phyloP scores from a whole-genome alignment of 2,113 vertebrate genomes.

The Podarcis muralis region DNA sequence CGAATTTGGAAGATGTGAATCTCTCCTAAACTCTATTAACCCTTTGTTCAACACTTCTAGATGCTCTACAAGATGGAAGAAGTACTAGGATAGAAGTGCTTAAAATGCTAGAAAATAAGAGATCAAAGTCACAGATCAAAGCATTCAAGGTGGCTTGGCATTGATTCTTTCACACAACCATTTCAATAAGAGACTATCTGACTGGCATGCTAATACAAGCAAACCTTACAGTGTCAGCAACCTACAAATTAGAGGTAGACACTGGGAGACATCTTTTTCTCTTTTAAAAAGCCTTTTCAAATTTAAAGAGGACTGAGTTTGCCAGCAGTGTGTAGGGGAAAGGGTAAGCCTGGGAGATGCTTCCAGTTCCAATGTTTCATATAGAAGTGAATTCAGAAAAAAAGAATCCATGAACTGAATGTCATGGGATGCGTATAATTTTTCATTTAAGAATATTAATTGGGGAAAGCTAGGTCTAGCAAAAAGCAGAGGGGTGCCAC shows the following conservation, averaged over 20 bases:
- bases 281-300: not conserved
- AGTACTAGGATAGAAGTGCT: not conserved
- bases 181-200: not conserved
- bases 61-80: not conserved
- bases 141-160: not conserved
- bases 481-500: not conserved
- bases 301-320: not conserved
- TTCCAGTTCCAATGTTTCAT: not conserved
- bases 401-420: not conserved
- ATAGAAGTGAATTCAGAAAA: no score
- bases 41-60: not conserved
- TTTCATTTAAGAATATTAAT: not conserved
- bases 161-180: not conserved
- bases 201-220: not conserved
- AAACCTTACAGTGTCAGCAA: not conserved
- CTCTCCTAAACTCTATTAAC: not conserved
- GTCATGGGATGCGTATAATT: not conserved
- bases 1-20: not conserved
- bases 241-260: not conserved
- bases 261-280: not conserved
- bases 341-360: not conserved
- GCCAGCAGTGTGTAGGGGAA: not conserved
- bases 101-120: not conserved
- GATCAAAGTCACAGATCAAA: slow-evolving; percentile 3
- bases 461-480: not conserved